phyloP scores from a whole-genome alignment of 2,888 invertebrate genomes.

The Melieria picta region DNA sequence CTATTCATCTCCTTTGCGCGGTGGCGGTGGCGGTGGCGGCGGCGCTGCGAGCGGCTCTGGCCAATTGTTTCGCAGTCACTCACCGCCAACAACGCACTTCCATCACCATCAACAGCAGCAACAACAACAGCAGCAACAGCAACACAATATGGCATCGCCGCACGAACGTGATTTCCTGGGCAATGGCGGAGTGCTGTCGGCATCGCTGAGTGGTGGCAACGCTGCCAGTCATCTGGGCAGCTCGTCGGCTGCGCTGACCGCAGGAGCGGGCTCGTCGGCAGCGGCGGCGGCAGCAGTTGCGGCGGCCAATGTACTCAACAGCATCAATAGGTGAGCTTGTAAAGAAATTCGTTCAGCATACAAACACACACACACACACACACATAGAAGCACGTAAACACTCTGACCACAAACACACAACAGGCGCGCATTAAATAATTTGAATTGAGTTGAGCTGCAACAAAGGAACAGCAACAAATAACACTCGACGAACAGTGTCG shows the following conservation, averaged over 20 bases:
- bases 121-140: constrained; percentile 44
- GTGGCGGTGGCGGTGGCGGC: not conserved
- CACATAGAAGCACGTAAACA: no score
- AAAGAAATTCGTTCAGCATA: not conserved
- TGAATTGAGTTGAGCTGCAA: no score
- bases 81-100: constrained; percentile 45
- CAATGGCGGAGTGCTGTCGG: constrained; percentile 48
- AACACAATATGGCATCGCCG: constrained; percentile 54
- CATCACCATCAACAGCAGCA: constrained; percentile 33
- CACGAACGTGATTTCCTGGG: constrained; percentile 59
- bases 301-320: constrained; percentile 70
- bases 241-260: constrained; percentile 26
- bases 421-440: no score
- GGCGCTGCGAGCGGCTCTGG: constrained; percentile 23
- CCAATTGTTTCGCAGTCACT: constrained; percentile 54
- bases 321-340: constrained; percentile 71
- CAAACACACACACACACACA: no score
- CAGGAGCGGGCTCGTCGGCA: constrained; percentile 44
- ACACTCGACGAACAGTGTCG: no score
- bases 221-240: constrained; percentile 29
- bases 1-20: constrained; percentile 56
- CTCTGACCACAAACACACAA: no score
- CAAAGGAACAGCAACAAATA: no score
- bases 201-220: constrained; percentile 33
- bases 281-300: constrained; percentile 47